These are phyloP conservation scores for Marmota monax DNA, from an alignment of 2,113 vertebrate species.

Conservation along the genomic window DNA sequence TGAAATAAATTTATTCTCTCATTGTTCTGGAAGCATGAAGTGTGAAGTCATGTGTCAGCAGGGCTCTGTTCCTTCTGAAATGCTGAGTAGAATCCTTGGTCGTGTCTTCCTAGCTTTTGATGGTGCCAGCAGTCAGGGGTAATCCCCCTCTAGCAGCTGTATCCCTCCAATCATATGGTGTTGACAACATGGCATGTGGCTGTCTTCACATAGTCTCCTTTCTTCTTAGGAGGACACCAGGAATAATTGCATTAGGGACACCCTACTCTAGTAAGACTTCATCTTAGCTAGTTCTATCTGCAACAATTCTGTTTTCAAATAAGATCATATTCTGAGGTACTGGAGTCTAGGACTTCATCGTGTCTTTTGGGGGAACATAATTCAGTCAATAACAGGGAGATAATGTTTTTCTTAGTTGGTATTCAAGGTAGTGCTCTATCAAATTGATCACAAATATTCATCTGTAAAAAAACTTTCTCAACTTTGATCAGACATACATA, in stretches of 20 bases:
- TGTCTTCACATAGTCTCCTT: neutral
- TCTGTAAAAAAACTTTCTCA: neutral
- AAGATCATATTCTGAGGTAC: neutral
- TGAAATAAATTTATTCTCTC: neutral
- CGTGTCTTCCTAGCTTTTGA: neutral
- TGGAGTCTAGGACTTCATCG: neutral
- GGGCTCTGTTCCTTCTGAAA: neutral
- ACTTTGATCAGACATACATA: neutral
- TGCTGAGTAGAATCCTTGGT: neutral
- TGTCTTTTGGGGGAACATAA: neutral
- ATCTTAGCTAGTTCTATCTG: neutral
- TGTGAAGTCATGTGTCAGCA: neutral
- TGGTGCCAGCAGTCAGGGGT: too few relatives aligned
- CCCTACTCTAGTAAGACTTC: neutral
- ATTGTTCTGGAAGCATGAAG: neutral
- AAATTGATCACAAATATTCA: neutral
- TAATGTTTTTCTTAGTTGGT: neutral
- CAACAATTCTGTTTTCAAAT: neutral
- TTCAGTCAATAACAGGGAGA: neutral
- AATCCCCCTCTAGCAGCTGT: neutral
- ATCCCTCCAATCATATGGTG: neutral
- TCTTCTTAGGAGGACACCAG: neutral
- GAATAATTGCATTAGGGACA: neutral
- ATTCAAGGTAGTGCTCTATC: neutral
- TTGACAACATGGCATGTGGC: neutral